Evolutionary conservation across 1,140 invertebrate genomes (phyloP), one percentile per base, ranked within the genome.

Genomic region (Vollenhovia emeryi): DNA sequence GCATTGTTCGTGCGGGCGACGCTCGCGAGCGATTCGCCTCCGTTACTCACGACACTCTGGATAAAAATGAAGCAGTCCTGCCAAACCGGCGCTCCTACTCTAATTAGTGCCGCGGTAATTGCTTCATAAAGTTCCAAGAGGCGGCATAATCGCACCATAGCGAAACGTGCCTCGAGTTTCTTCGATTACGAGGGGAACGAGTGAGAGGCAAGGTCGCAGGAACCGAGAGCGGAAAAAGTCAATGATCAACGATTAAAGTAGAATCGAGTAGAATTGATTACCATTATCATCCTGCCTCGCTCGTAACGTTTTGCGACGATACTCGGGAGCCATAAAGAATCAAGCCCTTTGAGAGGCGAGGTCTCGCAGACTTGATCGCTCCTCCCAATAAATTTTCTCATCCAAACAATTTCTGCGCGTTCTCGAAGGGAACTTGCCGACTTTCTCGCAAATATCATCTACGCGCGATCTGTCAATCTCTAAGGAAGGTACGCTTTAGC

Each of bases 91-190:
- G 71, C 79, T 88, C 55, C 84, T 68, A 80, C 76, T 83, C 76
- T 89, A 90, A 90, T 90, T 90, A 87, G 83, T 73, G 79, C 45
- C 36, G 18, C 83, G 55, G 84, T 87, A 84, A 90, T 90, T 89
- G 88, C 88, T 87, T 86, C 86, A 85, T 85, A 84, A 89, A 85
- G 86, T 85, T 78, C 76, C 57, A 74, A 87, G 57, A 88, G 76
- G 86, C 86, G 80, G 73, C 59, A 69, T 78, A 78, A 86, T 87
- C 74, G 52, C 68, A 59, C 73, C 57, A 80, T 33, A 50, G 45
- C 36, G 71, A 85, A 78, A 87, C 85, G 85, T 86, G 71, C 52
- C 18, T 57, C 33, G 68, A 75, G 80, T 86, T 86, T 87, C 69
- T 73, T 83, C 60, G 69, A 87, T 83, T 87, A 69, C 4, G 55